Base-by-base conservation (phyloP, 2,113 vertebrate genomes). In the Crotophaga sulcirostris region DNA sequence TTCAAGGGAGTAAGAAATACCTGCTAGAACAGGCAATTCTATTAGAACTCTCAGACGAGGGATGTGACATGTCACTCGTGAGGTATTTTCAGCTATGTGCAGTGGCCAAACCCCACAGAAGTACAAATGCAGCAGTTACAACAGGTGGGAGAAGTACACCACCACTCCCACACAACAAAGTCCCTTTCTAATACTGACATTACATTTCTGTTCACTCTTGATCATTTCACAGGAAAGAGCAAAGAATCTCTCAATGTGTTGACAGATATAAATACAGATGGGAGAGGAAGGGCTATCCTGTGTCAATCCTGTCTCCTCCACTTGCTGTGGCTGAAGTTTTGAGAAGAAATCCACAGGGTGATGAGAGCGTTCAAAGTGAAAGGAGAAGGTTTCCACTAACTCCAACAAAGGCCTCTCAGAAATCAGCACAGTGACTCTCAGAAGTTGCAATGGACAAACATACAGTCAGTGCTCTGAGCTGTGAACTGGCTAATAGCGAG, bases 371-470 rank as follows among this genome's bases (percentile, higher is more conserved):
- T 66, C 21, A 5, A 15, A 52, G 51, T 14, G 36, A 66, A 45
- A 56, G 29, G 24, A 38, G 69, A 34, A 45, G 34, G 40, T 55
- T 89, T 36, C 54, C 31, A 33, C 13, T 13, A 49, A 52, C 2
- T 3, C 38, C 33, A 64, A 31, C 17, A 84, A 56, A 11, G 29
- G 16, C 10, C 15, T 26, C 25, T 81, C 31, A 42, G 47, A 72
- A 1, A 69, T 72, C 33, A 36, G 55, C 60, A 29, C 1, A 2
- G 62, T 29, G 45, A 38, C 33, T 20, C 60, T 63, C 49, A 40
- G 42, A 44, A 74, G 40, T 49, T 75, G 26, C 52, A 45, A 15
- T 0, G 8, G 40, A 26, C 23, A 28, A 55, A 66, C 0, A 0
- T 21, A 47, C 5, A 58, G 18, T 38, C 49, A 68, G 36, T 26